phyloP scores from a whole-genome alignment of 2,888 invertebrate genomes.

The Tetheella fluctuosa region DNA sequence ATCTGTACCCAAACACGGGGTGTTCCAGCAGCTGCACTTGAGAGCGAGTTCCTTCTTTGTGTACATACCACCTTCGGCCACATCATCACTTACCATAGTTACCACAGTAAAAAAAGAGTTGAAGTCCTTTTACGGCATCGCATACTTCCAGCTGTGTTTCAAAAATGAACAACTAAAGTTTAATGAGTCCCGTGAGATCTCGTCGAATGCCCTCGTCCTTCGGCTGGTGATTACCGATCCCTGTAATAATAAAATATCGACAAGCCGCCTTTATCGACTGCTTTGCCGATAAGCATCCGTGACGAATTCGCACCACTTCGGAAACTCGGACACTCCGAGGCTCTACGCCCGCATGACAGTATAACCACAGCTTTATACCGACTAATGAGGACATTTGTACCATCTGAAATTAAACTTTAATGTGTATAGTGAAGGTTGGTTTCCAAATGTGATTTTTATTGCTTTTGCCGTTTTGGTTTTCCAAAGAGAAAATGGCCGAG shows the following conservation, averaged over 20 bases:
- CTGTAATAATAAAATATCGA: slow-evolving; percentile 78
- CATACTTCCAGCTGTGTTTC: background rate
- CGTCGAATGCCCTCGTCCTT: slow-evolving; percentile 62
- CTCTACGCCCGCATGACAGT: slow-evolving; percentile 49
- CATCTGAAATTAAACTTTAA: slow-evolving; percentile 35
- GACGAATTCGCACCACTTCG: slow-evolving; percentile 80
- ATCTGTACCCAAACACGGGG: no score
- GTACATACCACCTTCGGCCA: no score
- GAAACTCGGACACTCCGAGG: slow-evolving; percentile 26
- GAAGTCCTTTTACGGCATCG: no score
- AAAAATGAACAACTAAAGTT: slow-evolving; percentile 40
- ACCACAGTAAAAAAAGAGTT: no score
- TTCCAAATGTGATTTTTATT: slow-evolving; percentile 18
- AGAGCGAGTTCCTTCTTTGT: no score
- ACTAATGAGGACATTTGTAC: slow-evolving; percentile 23
- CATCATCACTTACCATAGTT: no score
- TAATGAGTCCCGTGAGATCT: slow-evolving; percentile 60
- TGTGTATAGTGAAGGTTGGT: slow-evolving; percentile 7
- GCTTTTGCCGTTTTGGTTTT: slow-evolving; percentile 24
- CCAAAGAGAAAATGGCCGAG: slow-evolving; percentile 56
- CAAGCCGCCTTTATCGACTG: slow-evolving; percentile 78
- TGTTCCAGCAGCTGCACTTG: no score
- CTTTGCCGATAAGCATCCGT: slow-evolving; percentile 81
- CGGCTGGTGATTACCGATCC: slow-evolving; percentile 64
- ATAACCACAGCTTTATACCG: slow-evolving; percentile 34